A percentile compares a stretch with the other conserved stretches of the same genome.
Conservation (phyloP, 2,113 vertebrate species). For the Calonectris borealis region DNA sequence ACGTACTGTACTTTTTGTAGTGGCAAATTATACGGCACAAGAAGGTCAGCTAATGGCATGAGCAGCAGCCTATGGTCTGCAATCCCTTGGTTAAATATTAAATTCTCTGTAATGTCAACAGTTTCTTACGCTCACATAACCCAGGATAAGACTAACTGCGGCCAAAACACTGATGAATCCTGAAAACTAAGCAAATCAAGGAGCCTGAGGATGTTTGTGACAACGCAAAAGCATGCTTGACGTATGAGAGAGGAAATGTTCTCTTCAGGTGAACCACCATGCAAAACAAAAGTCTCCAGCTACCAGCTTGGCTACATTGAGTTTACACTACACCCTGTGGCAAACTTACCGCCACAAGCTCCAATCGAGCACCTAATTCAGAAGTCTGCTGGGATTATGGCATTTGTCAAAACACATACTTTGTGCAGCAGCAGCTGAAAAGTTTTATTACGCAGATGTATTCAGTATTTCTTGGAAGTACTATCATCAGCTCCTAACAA, state of each 20-base stretch:
- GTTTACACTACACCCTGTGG: background rate
- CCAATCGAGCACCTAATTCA: background rate
- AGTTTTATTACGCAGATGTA: background rate
- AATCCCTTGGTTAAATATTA: background rate
- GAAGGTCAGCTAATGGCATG: background rate
- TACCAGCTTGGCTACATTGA: background rate
- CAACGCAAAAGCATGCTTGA: background rate
- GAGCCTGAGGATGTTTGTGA: background rate
- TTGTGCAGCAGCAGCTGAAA: background rate
- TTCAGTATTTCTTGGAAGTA: background rate
- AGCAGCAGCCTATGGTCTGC: background rate
- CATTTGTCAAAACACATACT: background rate
- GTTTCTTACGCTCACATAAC: background rate
- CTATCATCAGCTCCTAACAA: background rate
- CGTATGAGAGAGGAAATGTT: background rate
- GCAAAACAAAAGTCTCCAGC: background rate
- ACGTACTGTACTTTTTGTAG: background rate
- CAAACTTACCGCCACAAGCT: background rate
- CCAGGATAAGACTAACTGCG: background rate
- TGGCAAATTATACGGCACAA: background rate
- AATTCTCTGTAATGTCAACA: background rate
- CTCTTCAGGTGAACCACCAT: background rate
- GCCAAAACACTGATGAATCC: background rate
- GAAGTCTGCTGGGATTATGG: background rate
- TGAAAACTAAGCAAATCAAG: background rate